Evolutionary conservation across 2,888 invertebrate species (phyloP).

Genomic region (Synanthedon formicaeformis): DNA sequence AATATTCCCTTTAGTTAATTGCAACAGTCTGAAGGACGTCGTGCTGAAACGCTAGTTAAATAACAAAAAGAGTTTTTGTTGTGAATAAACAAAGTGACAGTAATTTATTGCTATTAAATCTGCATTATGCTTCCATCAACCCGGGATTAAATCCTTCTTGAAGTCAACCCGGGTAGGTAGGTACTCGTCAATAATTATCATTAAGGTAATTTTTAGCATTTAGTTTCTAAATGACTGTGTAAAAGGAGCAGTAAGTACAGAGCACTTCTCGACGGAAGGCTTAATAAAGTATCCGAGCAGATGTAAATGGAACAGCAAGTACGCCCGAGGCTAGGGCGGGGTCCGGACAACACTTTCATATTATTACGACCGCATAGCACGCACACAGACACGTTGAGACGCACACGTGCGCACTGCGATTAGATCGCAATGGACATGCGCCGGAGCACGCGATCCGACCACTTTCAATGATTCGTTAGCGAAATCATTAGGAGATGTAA

Average conservation of each 20-base stretch:
- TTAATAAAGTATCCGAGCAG: constrained; percentile 65
- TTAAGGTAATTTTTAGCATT: background rate
- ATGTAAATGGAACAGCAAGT: constrained; percentile 64
- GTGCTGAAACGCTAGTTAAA: no score
- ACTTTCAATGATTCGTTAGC: constrained; percentile 72
- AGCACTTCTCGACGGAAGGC: constrained; percentile 47
- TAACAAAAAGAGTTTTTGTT: no score
- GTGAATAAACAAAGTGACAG: no score
- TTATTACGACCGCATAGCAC: constrained; percentile 58
- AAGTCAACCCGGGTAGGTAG: background rate
- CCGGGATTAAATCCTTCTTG: no score
- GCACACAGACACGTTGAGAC: constrained; percentile 25
- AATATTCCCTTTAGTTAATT: no score
- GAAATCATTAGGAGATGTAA: constrained; percentile 71
- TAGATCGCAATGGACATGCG: constrained; percentile 36
- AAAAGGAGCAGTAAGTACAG: constrained; percentile 6
- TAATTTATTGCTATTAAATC: background rate
- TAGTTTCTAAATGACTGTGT: background rate
- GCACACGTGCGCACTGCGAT: constrained; percentile 23
- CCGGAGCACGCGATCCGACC: constrained; percentile 63
- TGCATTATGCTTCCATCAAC: background rate
- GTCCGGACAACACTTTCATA: constrained; percentile 68
- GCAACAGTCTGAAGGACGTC: no score
- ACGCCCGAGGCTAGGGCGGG: constrained; percentile 66
- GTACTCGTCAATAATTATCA: background rate